A percentile compares a stretch with the other conserved stretches of the same genome.
These are phyloP conservation scores for Perithous albicinctus DNA, from an alignment of 2,888 invertebrate species.

Conservation along the genomic window DNA sequence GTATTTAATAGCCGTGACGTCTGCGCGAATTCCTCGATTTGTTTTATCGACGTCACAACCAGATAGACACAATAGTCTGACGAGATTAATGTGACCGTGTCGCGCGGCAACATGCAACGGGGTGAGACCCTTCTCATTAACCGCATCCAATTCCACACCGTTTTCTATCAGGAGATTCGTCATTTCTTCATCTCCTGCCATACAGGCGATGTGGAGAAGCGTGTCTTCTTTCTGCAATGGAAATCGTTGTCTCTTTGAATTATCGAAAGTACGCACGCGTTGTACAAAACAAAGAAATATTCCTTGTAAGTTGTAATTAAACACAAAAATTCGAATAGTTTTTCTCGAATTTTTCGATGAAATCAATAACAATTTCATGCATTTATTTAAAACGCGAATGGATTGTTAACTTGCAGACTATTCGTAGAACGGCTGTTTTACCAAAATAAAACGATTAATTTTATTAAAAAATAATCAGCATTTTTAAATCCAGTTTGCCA, in stretches of 20 bases:
- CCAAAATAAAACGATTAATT: background rate
- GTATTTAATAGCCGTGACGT: slow-evolving; percentile 91
- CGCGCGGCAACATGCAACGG: slow-evolving; percentile 91
- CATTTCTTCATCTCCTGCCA: slow-evolving; percentile 81
- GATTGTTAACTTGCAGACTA: background rate
- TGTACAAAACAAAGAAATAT: slow-evolving; percentile 14
- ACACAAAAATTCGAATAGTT: background rate
- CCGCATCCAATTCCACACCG: slow-evolving; percentile 86
- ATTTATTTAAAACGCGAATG: background rate
- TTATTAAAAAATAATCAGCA: background rate
- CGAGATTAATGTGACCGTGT: slow-evolving; percentile 90
- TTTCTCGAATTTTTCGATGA: background rate
- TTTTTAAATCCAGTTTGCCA: background rate
- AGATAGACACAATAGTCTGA: slow-evolving; percentile 89
- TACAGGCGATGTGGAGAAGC: slow-evolving; percentile 87
- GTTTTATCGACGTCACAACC: slow-evolving; percentile 89
- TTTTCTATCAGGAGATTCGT: slow-evolving; percentile 81
- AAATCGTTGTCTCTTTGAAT: slow-evolving; percentile 55
- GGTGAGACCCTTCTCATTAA: slow-evolving; percentile 87
- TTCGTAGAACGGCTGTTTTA: background rate
- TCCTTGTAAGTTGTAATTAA: background rate
- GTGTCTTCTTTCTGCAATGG: slow-evolving; percentile 87
- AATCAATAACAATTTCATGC: background rate
- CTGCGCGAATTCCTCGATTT: slow-evolving; percentile 90
- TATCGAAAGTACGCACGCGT: slow-evolving; percentile 14